Base-by-base conservation (phyloP, 2,888 invertebrate genomes). In the Metalampra italica region DNA sequence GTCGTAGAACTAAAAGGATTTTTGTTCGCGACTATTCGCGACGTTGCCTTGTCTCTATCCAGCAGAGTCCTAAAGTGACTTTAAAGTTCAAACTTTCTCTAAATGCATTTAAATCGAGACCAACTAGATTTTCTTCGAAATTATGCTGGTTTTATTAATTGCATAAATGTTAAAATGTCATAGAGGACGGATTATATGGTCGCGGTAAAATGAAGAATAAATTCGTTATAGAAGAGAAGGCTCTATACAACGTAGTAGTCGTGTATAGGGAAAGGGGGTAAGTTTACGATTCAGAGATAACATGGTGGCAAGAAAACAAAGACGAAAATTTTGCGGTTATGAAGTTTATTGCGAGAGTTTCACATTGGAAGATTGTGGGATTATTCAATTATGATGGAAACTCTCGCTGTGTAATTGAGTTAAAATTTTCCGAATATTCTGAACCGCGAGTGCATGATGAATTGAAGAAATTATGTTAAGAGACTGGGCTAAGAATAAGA, bases 251-350 rank as follows among this genome's bases (percentile, higher is more conserved):
- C 57, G 87, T 66, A 22, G 85, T 87, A 13, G 62, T 75, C 9
- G 78, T 83, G 22, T 88, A 85, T 52, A 69, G 88, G 43, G 80
- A 82, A 54, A 71, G 88, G 52, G 88, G 88, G 88, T 88, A 45
- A 71, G 79, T 68, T 43, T 45, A 46, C 13, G 39, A n/a, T 3
- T 13, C 4, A 8, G 48, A 15, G 14, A 45, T 37, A 37, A 22
- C 9, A 12, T 11, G 11, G 15, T 36, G 4, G 14, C 32, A 13
- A 22, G 36, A 36, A 34, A 34, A 41, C 41, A 39, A 46, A 34
- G 12, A 12, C 8, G n/a, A 13, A 12, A 41, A 15, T 11, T 42
- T 34, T n/a, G 14, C 9, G 38, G 45, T 45, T 44, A 44, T 45
- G 12, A 38, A 36, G 38, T 37, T 45, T 45, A 14, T 37, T 29